Conservation (phyloP, 1,140 invertebrate species). For the Odontomachus brunneus region DNA sequence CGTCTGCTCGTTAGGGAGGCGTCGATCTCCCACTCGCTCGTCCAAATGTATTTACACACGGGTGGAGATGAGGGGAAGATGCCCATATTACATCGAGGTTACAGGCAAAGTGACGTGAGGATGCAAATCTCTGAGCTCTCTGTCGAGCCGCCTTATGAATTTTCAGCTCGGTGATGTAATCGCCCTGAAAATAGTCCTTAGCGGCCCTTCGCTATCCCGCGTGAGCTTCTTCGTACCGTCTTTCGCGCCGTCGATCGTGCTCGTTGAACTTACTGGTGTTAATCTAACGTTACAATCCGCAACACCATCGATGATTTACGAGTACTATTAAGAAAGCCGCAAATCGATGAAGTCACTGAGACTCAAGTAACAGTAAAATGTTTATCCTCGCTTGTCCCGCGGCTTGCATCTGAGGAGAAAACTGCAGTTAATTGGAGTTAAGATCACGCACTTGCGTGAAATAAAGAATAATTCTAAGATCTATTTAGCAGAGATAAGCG, state of each 20-base stretch:
- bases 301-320: neutral
- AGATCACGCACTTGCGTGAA: neutral
- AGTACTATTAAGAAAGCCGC: neutral
- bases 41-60: slow-evolving; percentile 54
- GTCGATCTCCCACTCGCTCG: slow-evolving; percentile 67
- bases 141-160: slow-evolving; percentile 4
- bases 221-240: neutral
- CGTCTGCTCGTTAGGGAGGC: slow-evolving; percentile 65
- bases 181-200: slow-evolving; percentile 3
- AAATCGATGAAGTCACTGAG: neutral
- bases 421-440: neutral
- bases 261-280: neutral
- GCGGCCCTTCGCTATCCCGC: neutral
- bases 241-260: neutral
- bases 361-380: neutral
- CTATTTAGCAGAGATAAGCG: neutral
- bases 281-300: neutral
- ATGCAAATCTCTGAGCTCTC: slow-evolving; percentile 25
- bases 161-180: slow-evolving; percentile 24
- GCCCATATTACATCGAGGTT: neutral
- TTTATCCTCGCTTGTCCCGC: neutral
- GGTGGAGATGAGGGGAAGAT: slow-evolving; percentile 18
- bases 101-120: slow-evolving; percentile 5
- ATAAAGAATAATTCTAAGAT: neutral
- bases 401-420: neutral